A percentile compares a stretch with the other conserved stretches of the same genome.
Evolutionary conservation across 92 coral and sea anemone species (phyloP).

Genomic region (Palythoa heliodiscus): DNA sequence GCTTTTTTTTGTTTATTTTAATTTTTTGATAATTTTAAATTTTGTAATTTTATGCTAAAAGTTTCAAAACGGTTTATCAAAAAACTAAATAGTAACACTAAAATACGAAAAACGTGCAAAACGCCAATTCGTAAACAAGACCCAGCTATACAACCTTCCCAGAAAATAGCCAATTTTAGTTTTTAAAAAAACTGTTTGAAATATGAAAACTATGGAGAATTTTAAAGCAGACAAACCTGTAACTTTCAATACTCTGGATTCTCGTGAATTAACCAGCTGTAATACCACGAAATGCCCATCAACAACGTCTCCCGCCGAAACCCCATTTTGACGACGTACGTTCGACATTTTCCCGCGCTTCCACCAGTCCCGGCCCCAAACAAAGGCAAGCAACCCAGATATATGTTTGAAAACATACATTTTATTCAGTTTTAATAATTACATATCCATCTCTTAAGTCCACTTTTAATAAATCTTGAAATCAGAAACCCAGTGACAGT

Average conservation of each 20-base stretch:
- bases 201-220: background rate
- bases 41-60: too few species aligned
- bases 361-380: background rate
- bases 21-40: too few species aligned
- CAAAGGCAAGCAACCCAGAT: background rate
- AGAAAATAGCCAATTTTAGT: background rate
- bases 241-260: conserved; percentile 14
- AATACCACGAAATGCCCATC: background rate
- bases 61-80: background rate
- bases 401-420: background rate
- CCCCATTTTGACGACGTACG: conserved; percentile 4
- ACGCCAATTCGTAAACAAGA: background rate
- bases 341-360: conserved; percentile 10
- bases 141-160: background rate
- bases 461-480: conserved; percentile 11
- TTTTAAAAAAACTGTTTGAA: conserved; percentile 1
- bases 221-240: background rate
- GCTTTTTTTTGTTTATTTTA: too few species aligned
- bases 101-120: background rate
- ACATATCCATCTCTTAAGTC: background rate
- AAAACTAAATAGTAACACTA: background rate
- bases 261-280: background rate
- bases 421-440: conserved; percentile 11
- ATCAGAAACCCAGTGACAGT: background rate
- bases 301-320: conserved; percentile 7